Base-by-base conservation (phyloP, 2,797 vertebrate species). In the Sylvilagus floridanus region DNA sequence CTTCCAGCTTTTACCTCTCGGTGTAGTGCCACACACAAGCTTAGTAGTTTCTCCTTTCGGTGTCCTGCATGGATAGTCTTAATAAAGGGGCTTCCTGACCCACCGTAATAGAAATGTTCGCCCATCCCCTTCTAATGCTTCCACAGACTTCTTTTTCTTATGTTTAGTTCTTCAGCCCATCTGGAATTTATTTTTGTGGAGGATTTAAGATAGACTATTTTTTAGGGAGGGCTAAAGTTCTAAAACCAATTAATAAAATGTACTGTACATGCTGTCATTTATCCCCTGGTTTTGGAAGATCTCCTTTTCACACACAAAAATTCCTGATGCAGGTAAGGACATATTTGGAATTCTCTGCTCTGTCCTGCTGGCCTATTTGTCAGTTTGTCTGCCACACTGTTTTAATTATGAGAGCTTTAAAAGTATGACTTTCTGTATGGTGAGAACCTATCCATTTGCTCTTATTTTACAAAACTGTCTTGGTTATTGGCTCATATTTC, bases 361-460 rank as follows among this genome's bases (percentile, higher is more conserved):
- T 78, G 68, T 28, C 24, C 73, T 19, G 62, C 37, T 72, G 50
- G 14, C 89, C 84, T 32, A 0, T 71, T 65, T 14, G n/a, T n/a
- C 35, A 28, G 62, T 17, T 72, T 24, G 5, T n/a, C 3, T 24
- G 65, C 60, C 73, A 83, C 11, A 66, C 60, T 88, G 17, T 78
- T 91, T 92, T 68, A 87, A 94, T 85, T 63, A 91, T 22, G 54
- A 87, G 50, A 52, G 32, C 47, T 94, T 95, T n/a, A 62, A 83
- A 47, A 66, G 24, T 60, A 21, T 32, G 79, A 63, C 82, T 91
- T 57, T 5, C 52, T 85, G 19, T 60, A 35, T 62, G 42, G 26
- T 69, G 24, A 87, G 35, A 65, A 86, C 0, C 65, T 0, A 62
- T 2, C 22, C 28, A 3, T 60, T n/a, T 76, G 24, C 84, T 95